These are phyloP conservation scores for Sarcophaga rosellei DNA, from an alignment of 2,888 invertebrate species.

Conservation along the genomic window DNA sequence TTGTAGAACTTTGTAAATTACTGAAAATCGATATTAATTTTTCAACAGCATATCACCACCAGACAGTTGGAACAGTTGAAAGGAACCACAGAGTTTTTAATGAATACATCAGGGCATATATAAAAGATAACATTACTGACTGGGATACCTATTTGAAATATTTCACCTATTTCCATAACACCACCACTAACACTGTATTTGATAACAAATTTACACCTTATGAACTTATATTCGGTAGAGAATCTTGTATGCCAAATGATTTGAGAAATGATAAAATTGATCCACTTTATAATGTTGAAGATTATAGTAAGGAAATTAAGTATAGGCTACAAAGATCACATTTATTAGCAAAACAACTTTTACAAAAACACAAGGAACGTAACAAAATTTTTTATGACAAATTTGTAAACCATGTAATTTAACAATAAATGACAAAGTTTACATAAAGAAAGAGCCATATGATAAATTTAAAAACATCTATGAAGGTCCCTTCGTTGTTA, in stretches of 20 bases:
- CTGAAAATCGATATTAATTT: conserved; percentile 21
- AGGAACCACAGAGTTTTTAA: conserved; percentile 44
- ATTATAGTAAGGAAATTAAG: conserved; percentile 29
- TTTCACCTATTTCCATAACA: conserved; percentile 36
- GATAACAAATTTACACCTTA: conserved; percentile 35
- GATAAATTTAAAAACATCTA: no score
- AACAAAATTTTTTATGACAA: conserved; percentile 22
- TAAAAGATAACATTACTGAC: conserved; percentile 12
- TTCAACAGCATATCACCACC: conserved; percentile 42
- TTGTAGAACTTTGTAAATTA: conserved; percentile 26
- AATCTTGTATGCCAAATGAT: conserved; percentile 14
- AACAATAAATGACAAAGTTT: conserved; percentile 27
- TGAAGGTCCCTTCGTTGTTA: no score
- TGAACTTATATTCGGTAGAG: conserved; percentile 29
- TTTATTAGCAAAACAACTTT: conserved; percentile 13
- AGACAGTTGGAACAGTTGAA: conserved; percentile 37
- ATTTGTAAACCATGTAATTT: conserved; percentile 17
- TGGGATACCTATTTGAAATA: conserved; percentile 44
- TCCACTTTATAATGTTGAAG: conserved; percentile 5
- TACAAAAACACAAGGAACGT: conserved; percentile 16
- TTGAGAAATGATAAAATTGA: conserved; percentile 8
- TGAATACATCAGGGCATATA: conserved; percentile 34
- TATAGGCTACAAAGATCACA: conserved; percentile 27
- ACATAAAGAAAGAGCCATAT: conserved; percentile 26
- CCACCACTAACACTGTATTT: conserved; percentile 29